phyloP scores from a whole-genome alignment of 2,888 invertebrate genomes.

The Drosophila tanythrix region DNA sequence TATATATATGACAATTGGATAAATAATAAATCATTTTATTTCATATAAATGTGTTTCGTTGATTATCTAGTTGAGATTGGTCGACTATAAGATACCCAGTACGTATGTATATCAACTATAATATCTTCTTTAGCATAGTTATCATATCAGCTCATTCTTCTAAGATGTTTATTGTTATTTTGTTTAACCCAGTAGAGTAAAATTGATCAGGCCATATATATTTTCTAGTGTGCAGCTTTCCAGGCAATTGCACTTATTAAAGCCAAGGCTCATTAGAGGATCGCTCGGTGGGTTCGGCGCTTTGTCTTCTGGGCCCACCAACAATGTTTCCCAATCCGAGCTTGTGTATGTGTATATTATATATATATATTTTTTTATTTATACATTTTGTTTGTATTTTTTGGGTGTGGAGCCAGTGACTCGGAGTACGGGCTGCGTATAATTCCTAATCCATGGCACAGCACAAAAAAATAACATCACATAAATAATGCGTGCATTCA shows the following conservation, averaged over 20 bases:
- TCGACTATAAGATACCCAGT: background rate
- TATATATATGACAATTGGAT: background rate
- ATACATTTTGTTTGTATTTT: background rate
- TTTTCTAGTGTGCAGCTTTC: background rate
- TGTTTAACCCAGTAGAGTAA: no score
- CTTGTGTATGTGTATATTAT: slow-evolving; percentile 2
- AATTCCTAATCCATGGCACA: slow-evolving; percentile 79
- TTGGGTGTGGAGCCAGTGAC: slow-evolving; percentile 37
- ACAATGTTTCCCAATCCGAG: slow-evolving; percentile 35
- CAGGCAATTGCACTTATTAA: slow-evolving; percentile 72
- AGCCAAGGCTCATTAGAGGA: slow-evolving; percentile 60
- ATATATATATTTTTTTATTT: background rate
- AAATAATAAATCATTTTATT: background rate
- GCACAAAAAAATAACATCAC: slow-evolving; percentile 72
- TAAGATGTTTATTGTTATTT: no score
- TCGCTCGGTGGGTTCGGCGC: background rate
- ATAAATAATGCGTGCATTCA: slow-evolving; percentile 66
- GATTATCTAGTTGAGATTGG: background rate
- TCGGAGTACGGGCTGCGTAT: slow-evolving; percentile 36
- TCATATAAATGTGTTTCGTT: background rate
- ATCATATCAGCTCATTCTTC: no score
- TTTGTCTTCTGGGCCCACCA: slow-evolving; percentile 43
- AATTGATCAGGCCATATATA: no score
- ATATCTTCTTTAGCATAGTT: background rate
- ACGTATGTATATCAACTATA: background rate